These are phyloP conservation scores for Suncus etruscus DNA, from an alignment of 2,113 vertebrate genomes.

Conservation along the genomic window DNA sequence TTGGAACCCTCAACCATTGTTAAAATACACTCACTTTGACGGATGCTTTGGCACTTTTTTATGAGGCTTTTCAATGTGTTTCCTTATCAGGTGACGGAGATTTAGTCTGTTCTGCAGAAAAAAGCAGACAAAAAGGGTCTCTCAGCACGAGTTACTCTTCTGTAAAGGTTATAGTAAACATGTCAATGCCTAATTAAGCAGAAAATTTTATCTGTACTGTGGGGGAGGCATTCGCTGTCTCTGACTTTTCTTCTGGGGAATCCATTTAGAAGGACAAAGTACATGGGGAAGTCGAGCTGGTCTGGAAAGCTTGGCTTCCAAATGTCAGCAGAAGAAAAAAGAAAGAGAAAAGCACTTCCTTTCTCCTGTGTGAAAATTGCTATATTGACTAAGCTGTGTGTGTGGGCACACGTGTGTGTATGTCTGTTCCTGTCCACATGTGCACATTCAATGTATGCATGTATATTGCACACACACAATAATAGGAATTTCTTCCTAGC, in stretches of 20 bases:
- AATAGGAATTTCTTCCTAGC: neutral
- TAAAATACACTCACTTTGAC: conserved; percentile 68
- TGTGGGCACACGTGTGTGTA: rapidly evolving
- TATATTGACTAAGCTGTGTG: neutral
- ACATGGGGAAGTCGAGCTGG: conserved; percentile 61
- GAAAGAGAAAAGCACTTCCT: conserved; percentile 6
- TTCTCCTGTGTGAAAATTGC: conserved; percentile 37
- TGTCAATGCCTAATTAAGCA: conserved; percentile 89
- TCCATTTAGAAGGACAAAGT: conserved; percentile 83
- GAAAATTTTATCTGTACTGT: conserved; percentile 86
- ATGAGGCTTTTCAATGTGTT: conserved; percentile 69
- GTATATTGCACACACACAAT: neutral
- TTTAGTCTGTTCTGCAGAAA: conserved; percentile 63
- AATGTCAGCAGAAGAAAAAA: neutral
- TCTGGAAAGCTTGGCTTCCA: conserved; percentile 44
- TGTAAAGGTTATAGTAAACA: conserved; percentile 90
- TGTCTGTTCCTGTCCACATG: rapidly evolving
- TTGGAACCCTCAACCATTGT: conserved; percentile 72
- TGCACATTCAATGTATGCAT: rapidly evolving
- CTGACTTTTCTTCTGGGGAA: conserved; percentile 82
- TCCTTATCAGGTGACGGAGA: conserved; percentile 60
- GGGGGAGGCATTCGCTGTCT: conserved; percentile 83
- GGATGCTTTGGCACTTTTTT: conserved; percentile 70
- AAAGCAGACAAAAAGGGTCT: conserved; percentile 80
- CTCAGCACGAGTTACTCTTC: conserved; percentile 85